These are phyloP conservation scores for Vanessa tameamea DNA, from an alignment of 1,140 invertebrate species.

Conservation along the genomic window DNA sequence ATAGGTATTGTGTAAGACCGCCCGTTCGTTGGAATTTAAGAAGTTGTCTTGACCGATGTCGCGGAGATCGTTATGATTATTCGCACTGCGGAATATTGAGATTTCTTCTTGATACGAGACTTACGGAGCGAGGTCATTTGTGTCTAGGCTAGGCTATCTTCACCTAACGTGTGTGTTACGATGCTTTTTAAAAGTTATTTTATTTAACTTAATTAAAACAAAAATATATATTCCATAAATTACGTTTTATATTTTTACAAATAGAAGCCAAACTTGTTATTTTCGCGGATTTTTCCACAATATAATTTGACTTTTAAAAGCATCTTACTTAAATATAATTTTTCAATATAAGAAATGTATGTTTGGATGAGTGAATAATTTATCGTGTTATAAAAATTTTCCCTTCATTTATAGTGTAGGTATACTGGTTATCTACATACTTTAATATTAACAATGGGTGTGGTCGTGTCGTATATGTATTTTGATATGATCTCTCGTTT, in stretches of 20 bases:
- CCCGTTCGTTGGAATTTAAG: slow-evolving; percentile 53
- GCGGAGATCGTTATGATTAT: slow-evolving; percentile 1
- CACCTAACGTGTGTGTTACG: slow-evolving; percentile 59
- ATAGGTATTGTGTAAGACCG: slow-evolving; percentile 70
- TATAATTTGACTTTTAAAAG: slow-evolving; percentile 35
- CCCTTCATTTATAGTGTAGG: slow-evolving; percentile 57
- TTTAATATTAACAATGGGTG: slow-evolving; percentile 62
- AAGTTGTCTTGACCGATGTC: slow-evolving; percentile 51
- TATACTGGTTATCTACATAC: slow-evolving; percentile 54
- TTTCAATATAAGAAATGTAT: slow-evolving; percentile 47
- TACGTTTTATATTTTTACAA: not conserved
- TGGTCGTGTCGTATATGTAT: slow-evolving; percentile 64
- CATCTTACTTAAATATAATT: slow-evolving; percentile 37
- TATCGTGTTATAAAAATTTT: slow-evolving; percentile 53
- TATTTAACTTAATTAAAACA: not conserved
- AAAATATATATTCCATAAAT: not conserved
- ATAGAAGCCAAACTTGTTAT: not conserved
- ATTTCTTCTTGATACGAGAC: slow-evolving; percentile 60
- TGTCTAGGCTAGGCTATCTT: slow-evolving; percentile 64
- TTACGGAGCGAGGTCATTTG: slow-evolving; percentile 53
- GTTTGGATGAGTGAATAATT: slow-evolving; percentile 66
- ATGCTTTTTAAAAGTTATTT: slow-evolving; percentile 53
- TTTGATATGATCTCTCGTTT: slow-evolving; percentile 74
- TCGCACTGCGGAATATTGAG: slow-evolving; percentile 40
- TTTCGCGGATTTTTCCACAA: not conserved